phyloP scores from a whole-genome alignment of 1,140 invertebrate species.

The Drosophila ohnishii region DNA sequence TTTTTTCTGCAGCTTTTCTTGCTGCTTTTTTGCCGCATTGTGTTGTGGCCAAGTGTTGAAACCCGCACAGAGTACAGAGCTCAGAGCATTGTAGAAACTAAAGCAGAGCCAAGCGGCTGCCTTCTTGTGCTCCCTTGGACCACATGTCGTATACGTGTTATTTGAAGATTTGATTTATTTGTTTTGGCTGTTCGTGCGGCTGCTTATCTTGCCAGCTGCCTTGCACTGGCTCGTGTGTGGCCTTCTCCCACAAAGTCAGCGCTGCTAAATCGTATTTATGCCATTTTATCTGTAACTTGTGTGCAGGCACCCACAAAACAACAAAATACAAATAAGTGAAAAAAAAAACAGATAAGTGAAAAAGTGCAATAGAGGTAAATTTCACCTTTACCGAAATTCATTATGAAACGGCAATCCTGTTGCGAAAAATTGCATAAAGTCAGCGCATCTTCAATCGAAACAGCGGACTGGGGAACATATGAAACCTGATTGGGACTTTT shows the following conservation, averaged over 20 bases:
- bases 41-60: conserved; percentile 63
- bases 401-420: conserved; percentile 74
- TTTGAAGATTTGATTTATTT: conserved; percentile 76
- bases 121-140: conserved; percentile 28
- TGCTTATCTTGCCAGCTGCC: conserved; percentile 39
- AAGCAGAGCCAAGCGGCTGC: conserved; percentile 37
- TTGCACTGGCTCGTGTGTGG: conserved; percentile 62
- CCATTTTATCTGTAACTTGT: conserved; percentile 34
- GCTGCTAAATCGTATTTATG: conserved; percentile 52
- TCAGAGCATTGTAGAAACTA: conserved; percentile 46
- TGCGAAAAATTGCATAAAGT: conserved; percentile 69
- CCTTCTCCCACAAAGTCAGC: conserved; percentile 37
- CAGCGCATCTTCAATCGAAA: conserved; percentile 68
- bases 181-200: conserved; percentile 60
- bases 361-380: conserved; percentile 39
- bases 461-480: conserved; percentile 22
- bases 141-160: conserved; percentile 73
- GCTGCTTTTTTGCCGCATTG: conserved; percentile 34
- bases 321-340: neutral
- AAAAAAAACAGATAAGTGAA: neutral
- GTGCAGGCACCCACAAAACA: conserved; percentile 21
- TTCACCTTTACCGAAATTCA: conserved; percentile 68
- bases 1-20: conserved; percentile 30
- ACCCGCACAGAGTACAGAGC: conserved; percentile 31
- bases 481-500: conserved; percentile 61